Evolutionary conservation across 2,797 vertebrate genomes (phyloP), one percentile per base, ranked within the genome.

Genomic region (Enteromius paludinosus): DNA sequence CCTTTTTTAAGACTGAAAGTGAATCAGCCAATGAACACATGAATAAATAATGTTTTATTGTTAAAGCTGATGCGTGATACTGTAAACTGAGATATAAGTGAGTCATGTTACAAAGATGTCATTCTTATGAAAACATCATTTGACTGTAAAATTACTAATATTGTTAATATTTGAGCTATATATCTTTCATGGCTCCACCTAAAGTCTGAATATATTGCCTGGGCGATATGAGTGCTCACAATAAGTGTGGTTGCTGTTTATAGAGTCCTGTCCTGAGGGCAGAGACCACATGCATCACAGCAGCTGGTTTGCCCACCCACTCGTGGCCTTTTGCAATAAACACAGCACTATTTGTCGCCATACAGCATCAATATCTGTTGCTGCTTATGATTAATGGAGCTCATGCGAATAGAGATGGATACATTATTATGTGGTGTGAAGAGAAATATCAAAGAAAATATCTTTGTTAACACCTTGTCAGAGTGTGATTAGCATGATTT

Each of bases 241-340:
- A 0, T 20, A 73, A 52, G 59, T 74, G 30, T n/a, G 61, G 18
- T 65, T 77, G 41, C 59, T 77, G 75, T 64, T 77, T 65, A 47
- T 23, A 64, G 61, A 47, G 41, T 41, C n/a, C 23, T 43, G 41
- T 41, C 61, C 69, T 30, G 59, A 74, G 79, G 69, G 79, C 70
- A 71, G 54, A 80, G 35, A 71, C 47, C 64, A 69, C 52, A 20
- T 2, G 0, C 11, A 81, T 52, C 45, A 65, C 33, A 65, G 79
- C 79, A 65, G 59, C 45, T 64, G 79, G n/a, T 81, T 65, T 74
- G 70, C 6, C n/a, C 59, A 74, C 79, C 69, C 70, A 81, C 79
- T 38, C 61, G 54, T 68, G 65, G 76, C 66, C 30, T 69, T 65
- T 18, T 43, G 59, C 30, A 66, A 15, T n/a, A 83, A 23, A 76